Conservation (phyloP, 1,140 invertebrate species). For the Aplysia californica region DNA sequence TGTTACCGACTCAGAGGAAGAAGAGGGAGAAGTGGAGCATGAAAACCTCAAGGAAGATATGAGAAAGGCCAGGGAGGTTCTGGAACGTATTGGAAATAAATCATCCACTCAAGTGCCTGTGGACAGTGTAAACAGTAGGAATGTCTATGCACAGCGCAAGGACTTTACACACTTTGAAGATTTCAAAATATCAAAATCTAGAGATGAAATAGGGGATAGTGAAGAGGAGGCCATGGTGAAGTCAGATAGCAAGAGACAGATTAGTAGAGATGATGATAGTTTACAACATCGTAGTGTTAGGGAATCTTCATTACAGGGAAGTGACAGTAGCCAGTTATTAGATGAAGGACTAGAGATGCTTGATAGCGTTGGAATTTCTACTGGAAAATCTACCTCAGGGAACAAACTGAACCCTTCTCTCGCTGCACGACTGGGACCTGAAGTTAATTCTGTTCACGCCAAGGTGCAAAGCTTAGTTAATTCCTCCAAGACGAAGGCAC, state of each 20-base stretch:
- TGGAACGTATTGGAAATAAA: constrained; percentile 32
- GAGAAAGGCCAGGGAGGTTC: constrained; percentile 22
- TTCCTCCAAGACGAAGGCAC: background rate
- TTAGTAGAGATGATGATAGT: background rate
- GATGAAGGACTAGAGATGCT: constrained; percentile 26
- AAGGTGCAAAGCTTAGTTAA: constrained; percentile 18
- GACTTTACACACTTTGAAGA: constrained; percentile 25
- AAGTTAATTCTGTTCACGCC: constrained; percentile 8
- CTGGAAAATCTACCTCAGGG: background rate
- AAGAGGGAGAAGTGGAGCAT: constrained; percentile 62
- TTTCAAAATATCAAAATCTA: constrained; percentile 30
- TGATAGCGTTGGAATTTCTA: constrained; percentile 4
- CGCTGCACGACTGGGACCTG: constrained; percentile 20
- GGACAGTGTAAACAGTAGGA: constrained; percentile 4
- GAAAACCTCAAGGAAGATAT: constrained; percentile 39
- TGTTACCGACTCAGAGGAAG: constrained; percentile 59
- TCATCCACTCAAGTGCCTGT: background rate
- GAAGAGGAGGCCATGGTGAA: too few relatives aligned
- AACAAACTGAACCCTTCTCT: constrained; percentile 21
- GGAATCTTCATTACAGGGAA: background rate
- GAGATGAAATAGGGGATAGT: constrained; percentile 8
- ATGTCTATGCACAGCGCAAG: background rate
- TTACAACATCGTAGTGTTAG: too few relatives aligned
- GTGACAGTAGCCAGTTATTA: background rate
- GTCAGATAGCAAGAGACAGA: background rate